phyloP scores from a whole-genome alignment of 2,797 vertebrate species.

The Myotis myotis region DNA sequence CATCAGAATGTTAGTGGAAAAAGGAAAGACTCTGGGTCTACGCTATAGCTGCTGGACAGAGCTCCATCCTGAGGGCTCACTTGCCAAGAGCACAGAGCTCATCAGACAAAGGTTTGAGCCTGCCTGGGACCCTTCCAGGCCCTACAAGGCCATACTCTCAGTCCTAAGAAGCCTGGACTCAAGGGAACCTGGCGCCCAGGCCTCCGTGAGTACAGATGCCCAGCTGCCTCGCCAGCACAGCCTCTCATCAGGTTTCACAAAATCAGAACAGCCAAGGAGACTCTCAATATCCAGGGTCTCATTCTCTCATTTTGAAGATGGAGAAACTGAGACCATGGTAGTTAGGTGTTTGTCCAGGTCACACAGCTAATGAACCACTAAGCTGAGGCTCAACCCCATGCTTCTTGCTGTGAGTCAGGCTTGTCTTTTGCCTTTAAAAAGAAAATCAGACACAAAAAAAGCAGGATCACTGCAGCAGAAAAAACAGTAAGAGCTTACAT shows the following conservation, averaged over 20 bases:
- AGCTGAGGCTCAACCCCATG: background rate
- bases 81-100: background rate
- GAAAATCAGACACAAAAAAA: background rate
- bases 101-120: background rate
- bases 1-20: background rate
- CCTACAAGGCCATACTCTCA: background rate
- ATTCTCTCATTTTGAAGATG: background rate
- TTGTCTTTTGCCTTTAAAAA: background rate
- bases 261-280: background rate
- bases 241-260: background rate
- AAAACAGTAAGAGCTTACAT: background rate
- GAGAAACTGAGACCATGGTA: background rate
- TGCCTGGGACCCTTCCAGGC: background rate
- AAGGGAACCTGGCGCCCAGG: too few species aligned
- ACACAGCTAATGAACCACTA: background rate
- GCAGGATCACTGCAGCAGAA: background rate
- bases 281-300: rapidly evolving
- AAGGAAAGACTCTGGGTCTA: background rate
- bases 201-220: background rate
- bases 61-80: background rate
- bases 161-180: conserved; percentile 3
- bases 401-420: background rate
- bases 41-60: background rate
- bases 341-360: background rate
- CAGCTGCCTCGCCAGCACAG: background rate